Base-by-base conservation (phyloP, 2,797 vertebrate genomes). In the Channallabes apus region DNA sequence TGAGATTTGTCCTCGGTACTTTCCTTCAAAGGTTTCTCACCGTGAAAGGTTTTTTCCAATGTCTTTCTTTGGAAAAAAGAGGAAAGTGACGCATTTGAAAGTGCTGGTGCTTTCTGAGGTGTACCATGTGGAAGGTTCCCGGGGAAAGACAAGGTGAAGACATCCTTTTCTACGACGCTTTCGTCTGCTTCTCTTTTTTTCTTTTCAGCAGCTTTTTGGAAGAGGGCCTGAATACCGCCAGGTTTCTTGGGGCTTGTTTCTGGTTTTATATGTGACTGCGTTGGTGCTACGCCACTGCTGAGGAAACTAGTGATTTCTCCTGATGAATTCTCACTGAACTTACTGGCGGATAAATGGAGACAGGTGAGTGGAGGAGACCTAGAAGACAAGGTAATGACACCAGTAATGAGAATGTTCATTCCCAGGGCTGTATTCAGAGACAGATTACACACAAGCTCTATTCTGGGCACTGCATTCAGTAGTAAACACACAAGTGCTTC, bases 361-460 rank as follows among this genome's bases (percentile, higher is more conserved):
- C 96, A 91, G 54, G 94, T 96, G 87, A 99, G 93, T 0, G 98
- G 95, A 2, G 98, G 98, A 89, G 92, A 96, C 98, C 98, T 99
- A 90, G 20, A 76, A 90, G 0, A 81, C 32, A 67, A 80, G 61
- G 3, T n/a, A n/a, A n/a, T n/a, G 69, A 41, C 5, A 24, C 24
- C 69, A 46, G 80, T 20, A 61, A n/a, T 20, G 5, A 54, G 3
- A 54, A 54, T 54, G 51, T 54, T 54, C 51, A 54, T 54, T 54
- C 51, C 3, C 6, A 54, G 12, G 51, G 51, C 20, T 38, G 67
- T 35, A 68, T 68, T 68, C 67, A 69, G 18, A 69, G 17, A 69
- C 18, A 24, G 17, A 18, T 69, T 32, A 67, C 15, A 27, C 64
- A 29, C 27, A 65, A 7, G 27, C 4, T 14, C n/a, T 29, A 27